Conservation (phyloP, 2,888 invertebrate species). For the Lydus trimaculatus region DNA sequence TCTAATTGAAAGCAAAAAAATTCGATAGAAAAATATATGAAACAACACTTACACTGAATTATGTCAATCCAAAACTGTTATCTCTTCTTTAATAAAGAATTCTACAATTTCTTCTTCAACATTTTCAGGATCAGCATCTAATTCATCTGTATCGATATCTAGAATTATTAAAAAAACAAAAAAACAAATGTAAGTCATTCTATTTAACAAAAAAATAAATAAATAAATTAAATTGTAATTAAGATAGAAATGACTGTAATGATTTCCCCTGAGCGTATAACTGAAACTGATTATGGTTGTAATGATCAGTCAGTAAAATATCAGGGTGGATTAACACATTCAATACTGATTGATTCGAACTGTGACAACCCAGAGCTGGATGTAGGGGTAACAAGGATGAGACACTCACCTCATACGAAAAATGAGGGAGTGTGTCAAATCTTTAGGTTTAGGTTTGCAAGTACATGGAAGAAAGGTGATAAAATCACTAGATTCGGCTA, state of each 20-base stretch:
- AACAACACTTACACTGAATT: slow-evolving; percentile 37
- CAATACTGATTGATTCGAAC: too few relatives aligned
- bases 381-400: too few relatives aligned
- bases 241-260: slow-evolving; percentile 16
- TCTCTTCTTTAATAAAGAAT: slow-evolving; percentile 98
- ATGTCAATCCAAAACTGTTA: slow-evolving; percentile 76
- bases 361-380: too few relatives aligned
- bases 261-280: slow-evolving; percentile 49
- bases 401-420: too few relatives aligned
- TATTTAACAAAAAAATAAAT: slow-evolving; percentile 19
- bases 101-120: slow-evolving; percentile 95
- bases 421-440: too few relatives aligned
- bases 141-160: slow-evolving; percentile 95
- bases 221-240: slow-evolving; percentile 17
- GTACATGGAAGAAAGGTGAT: too few relatives aligned
- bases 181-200: slow-evolving; percentile 2
- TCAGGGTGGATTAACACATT: slow-evolving; percentile 29
- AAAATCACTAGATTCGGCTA: too few relatives aligned
- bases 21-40: too few relatives aligned
- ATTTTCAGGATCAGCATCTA: slow-evolving; percentile 84
- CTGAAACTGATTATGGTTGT: slow-evolving; percentile 31
- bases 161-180: slow-evolving; percentile 47
- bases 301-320: slow-evolving; percentile 37
- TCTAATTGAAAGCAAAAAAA: background rate
- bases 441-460: too few relatives aligned